Evolutionary conservation across 2,888 invertebrate genomes (phyloP).

Genomic region (Brachynemurus nebulosus): DNA sequence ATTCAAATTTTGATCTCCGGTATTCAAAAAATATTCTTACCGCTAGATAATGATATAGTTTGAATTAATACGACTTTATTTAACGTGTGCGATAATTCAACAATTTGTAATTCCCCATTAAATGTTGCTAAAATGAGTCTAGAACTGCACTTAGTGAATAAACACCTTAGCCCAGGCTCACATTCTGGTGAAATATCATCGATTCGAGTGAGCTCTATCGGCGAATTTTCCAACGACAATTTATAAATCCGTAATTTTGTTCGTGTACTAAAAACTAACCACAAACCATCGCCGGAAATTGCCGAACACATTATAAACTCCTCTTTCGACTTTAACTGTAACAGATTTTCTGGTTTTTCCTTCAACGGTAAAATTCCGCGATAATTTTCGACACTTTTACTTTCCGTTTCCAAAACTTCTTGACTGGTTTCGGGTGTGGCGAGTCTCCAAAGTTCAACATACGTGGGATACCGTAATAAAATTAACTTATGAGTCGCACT

Average conservation of each 20-base stretch:
- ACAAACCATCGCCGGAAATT: constrained; percentile 54
- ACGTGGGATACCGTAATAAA: constrained; percentile 34
- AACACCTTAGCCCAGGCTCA: constrained; percentile 26
- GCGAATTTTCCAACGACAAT: constrained; percentile 18
- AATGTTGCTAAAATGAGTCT: constrained; percentile 32
- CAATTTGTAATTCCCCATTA: constrained; percentile 30
- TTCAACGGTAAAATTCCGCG: constrained; percentile 29
- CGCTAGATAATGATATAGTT: constrained; percentile 27
- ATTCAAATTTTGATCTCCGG: constrained; percentile 1
- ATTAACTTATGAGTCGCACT: constrained; percentile 39
- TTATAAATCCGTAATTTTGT: constrained; percentile 47
- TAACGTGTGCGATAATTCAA: constrained; percentile 26
- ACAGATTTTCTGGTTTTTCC: constrained; percentile 48
- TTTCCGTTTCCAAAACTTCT: constrained; percentile 22
- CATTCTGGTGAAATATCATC: constrained; percentile 29
- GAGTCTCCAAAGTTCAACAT: constrained; percentile 50
- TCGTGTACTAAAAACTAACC: constrained; percentile 62
- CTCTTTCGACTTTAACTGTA: constrained; percentile 50
- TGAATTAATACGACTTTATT: constrained; percentile 27
- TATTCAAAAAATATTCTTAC: constrained; percentile 20
- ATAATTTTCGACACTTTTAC: constrained; percentile 24
- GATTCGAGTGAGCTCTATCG: constrained; percentile 26
- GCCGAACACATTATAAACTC: constrained; percentile 56
- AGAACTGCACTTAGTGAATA: constrained; percentile 31
- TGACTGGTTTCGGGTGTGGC: constrained; percentile 32